These are phyloP conservation scores for Chrysomela aeneicollis DNA, from an alignment of 2,888 invertebrate genomes.

Conservation along the genomic window DNA sequence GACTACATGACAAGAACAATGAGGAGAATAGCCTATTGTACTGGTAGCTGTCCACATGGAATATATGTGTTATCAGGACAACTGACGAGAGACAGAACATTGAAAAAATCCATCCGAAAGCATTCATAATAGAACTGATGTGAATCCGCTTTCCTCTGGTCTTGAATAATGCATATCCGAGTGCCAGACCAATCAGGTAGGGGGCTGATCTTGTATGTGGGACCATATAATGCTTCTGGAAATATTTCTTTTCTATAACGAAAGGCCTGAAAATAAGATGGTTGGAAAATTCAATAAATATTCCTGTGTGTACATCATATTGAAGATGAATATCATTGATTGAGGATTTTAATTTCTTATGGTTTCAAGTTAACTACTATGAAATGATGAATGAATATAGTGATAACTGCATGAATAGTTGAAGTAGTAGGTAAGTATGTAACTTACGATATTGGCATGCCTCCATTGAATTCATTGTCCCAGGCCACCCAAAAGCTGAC, in stretches of 20 bases:
- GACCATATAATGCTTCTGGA: conserved; percentile 53
- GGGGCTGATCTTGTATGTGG: conserved; percentile 56
- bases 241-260: conserved; percentile 46
- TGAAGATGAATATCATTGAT: too few relatives aligned
- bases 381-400: too few relatives aligned
- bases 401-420: too few relatives aligned
- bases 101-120: conserved; percentile 46
- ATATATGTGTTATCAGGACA: conserved; percentile 51
- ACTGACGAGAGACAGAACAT: conserved; percentile 45
- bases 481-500: conserved; percentile 56
- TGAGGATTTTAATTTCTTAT: too few relatives aligned
- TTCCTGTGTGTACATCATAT: too few relatives aligned
- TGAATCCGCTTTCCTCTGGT: conserved; percentile 49
- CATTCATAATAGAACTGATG: conserved; percentile 43
- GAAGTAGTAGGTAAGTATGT: too few relatives aligned
- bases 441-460: conserved; percentile 61
- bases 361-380: too few relatives aligned
- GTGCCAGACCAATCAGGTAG: conserved; percentile 56
- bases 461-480: conserved; percentile 52
- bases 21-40: conserved; percentile 56
- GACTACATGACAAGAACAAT: conserved; percentile 59
- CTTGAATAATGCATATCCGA: conserved; percentile 52
- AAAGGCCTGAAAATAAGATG: conserved; percentile 46
- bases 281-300: neutral
- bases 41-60: conserved; percentile 51